A percentile compares a stretch with the other conserved stretches of the same genome.
phyloP scores from a whole-genome alignment of 2,888 invertebrate genomes.

The Synanthedon formicaeformis region DNA sequence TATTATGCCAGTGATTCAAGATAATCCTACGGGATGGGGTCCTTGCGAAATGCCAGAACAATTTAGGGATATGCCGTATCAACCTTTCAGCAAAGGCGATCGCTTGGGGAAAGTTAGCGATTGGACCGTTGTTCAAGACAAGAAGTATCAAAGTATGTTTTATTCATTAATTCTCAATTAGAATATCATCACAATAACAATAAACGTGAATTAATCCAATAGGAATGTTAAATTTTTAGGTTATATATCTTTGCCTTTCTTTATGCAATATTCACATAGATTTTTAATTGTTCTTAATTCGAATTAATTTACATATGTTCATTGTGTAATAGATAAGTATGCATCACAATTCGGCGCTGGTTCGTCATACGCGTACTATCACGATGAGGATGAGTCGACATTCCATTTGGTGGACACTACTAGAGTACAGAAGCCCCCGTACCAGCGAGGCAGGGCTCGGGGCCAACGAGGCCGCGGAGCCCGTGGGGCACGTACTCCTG shows the following conservation, averaged over 20 bases:
- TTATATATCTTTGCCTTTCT: constrained; percentile 2
- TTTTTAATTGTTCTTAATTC: not conserved
- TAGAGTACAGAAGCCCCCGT: constrained; percentile 88
- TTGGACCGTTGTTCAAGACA: constrained; percentile 97
- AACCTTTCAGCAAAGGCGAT: constrained; percentile 99
- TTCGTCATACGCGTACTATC: constrained; percentile 97
- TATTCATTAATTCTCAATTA: not conserved
- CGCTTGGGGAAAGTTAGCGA: constrained; percentile 98
- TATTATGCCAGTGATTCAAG: constrained; percentile 80
- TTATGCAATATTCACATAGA: not conserved
- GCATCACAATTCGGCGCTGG: constrained; percentile 93
- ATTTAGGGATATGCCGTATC: constrained; percentile 97
- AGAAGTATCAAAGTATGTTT: constrained; percentile 88
- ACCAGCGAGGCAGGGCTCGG: constrained; percentile 91
- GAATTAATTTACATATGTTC: not conserved
- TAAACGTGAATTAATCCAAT: not conserved
- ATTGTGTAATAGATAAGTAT: constrained; percentile 78
- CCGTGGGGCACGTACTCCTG: constrained; percentile 76
- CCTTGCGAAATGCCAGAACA: constrained; percentile 94
- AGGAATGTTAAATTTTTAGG: constrained; percentile 4
- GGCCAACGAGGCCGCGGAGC: constrained; percentile 81
- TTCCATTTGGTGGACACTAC: constrained; percentile 98
- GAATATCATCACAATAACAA: not conserved
- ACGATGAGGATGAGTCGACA: constrained; percentile 98
- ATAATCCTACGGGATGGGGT: constrained; percentile 95